Conservation (phyloP, 2,113 vertebrate species). For the Datnioides undecimradiatus region DNA sequence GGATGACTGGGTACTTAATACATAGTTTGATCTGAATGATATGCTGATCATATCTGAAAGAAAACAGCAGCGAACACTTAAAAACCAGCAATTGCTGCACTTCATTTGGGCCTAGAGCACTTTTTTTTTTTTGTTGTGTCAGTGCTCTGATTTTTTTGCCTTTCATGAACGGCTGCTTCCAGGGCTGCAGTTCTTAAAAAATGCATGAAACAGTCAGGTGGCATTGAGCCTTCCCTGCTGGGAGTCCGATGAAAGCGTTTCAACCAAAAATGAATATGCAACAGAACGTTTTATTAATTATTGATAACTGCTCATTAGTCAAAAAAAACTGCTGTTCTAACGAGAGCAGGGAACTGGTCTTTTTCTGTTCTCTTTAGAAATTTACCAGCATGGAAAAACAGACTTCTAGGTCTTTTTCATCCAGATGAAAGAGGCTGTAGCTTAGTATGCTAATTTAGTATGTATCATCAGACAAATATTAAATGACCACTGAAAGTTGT, state of each 20-base stretch:
- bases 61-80: background rate
- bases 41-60: background rate
- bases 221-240: slow-evolving; percentile 21
- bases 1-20: too few relatives aligned
- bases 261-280: slow-evolving; percentile 7
- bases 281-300: background rate
- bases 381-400: too few relatives aligned
- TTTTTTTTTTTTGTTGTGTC: background rate
- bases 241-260: background rate
- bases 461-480: too few relatives aligned
- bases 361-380: too few relatives aligned
- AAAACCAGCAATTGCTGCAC: background rate
- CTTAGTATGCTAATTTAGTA: background rate
- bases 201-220: slow-evolving; percentile 11
- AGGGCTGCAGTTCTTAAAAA: slow-evolving; percentile 37
- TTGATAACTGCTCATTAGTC: slow-evolving; percentile 1
- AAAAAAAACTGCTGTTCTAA: background rate
- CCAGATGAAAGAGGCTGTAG: background rate
- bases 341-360: background rate
- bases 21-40: too few relatives aligned
- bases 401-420: background rate
- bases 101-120: background rate
- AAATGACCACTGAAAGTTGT: slow-evolving; percentile 20
- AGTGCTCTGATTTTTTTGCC: background rate
- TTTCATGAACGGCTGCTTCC: background rate